Evolutionary conservation across 2,797 vertebrate species (phyloP), one percentile per base, ranked within the genome.

Genomic region (Triplophysa yarkandensis): DNA sequence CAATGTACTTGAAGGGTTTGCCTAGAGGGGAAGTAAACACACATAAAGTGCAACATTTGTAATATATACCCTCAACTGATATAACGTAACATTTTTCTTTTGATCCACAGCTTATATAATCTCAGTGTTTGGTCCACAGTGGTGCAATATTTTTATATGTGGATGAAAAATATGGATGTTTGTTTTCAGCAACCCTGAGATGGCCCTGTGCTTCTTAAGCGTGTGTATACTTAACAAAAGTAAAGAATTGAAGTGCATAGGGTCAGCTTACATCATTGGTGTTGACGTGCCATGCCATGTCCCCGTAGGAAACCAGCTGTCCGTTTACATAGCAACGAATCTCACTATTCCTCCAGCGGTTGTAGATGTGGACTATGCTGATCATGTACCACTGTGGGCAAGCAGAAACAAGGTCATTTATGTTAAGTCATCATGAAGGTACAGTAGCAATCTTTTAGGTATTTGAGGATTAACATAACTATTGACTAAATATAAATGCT

Each of bases 221-320:
- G 36, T 39, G 36, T 21, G 25, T 55, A 23, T 30, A 16, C 7
- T 13, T 1, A 21, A 44, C 13, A 30, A 57, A 58, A 16, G 11
- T 13, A 57, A 30, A 50, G 16, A 17, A n/a, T 30, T n/a, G 3
- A 1, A 6, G 25, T 28, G 25, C 17, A 17, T 3, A 9, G 7
- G 28, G 55, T 27, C 28, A 44, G 57, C 97, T 95, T 93, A 98
- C 97, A 85, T 99, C 96, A 77, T 97, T 98, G 0, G 97, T 98
- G 91, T 98, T 99, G 82, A 99, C 96, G 58, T 99, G 96, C 97
- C 97, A 99, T 41, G 97, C 96, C 97, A 99, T 99, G 88, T 99
- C 97, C 67, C 97, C 97, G 17, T 98, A 99, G 62, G 97, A 99
- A 63, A 98, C 97, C n/a, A 99, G 92, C 77, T 98, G 97, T 39